phyloP scores from a whole-genome alignment of 2,888 invertebrate genomes.

The Protonemura montana region DNA sequence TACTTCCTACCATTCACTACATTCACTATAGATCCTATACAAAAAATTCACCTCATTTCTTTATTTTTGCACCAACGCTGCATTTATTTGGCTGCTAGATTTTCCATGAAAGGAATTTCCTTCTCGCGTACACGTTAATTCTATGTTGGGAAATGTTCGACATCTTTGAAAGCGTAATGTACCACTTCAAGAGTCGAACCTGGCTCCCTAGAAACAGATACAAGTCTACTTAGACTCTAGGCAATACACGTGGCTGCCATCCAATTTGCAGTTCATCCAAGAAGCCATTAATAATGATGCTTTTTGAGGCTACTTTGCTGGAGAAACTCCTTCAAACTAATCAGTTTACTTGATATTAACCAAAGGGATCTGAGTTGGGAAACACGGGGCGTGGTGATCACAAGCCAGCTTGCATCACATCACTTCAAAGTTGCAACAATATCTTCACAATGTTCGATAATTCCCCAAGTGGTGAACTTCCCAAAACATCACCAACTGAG shows the following conservation, averaged over 20 bases:
- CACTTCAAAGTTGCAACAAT: constrained; percentile 21
- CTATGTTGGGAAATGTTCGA: background rate
- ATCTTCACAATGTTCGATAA: background rate
- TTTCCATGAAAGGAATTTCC: background rate
- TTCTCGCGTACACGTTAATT: background rate
- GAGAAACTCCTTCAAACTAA: background rate
- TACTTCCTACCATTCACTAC: background rate
- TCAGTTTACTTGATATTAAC: background rate
- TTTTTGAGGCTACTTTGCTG: background rate
- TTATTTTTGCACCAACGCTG: background rate
- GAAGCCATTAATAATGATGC: background rate
- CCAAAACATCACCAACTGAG: background rate
- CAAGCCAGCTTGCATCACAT: background rate
- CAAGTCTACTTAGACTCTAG: too few relatives aligned
- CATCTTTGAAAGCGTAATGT: background rate
- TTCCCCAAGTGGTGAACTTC: background rate
- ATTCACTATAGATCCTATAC: background rate
- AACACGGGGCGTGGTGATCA: background rate
- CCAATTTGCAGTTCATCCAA: background rate
- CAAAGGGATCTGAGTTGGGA: background rate
- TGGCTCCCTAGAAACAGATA: too few relatives aligned
- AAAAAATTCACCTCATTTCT: background rate
- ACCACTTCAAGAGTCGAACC: background rate
- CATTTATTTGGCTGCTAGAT: background rate
- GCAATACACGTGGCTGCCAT: background rate